These are phyloP conservation scores for Lates calcarifer DNA, from an alignment of 2,113 vertebrate species.

Conservation along the genomic window DNA sequence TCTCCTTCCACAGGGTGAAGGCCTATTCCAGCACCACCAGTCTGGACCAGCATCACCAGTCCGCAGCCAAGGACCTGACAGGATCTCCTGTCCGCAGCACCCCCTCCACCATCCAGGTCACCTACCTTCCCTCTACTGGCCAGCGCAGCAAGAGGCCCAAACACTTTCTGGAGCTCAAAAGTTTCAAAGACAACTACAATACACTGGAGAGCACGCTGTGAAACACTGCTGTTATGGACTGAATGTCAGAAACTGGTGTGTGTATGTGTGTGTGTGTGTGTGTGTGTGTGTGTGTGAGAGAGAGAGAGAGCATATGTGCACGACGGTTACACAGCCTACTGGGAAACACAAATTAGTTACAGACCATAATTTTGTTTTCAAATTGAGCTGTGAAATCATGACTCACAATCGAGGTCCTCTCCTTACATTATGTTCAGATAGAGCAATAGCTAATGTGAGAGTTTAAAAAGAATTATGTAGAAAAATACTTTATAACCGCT, in stretches of 20 bases:
- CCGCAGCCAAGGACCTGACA: conserved; percentile 94
- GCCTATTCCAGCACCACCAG: conserved; percentile 82
- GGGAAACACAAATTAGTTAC: neutral
- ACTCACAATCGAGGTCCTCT: neutral
- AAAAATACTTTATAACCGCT: neutral
- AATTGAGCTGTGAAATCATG: neutral
- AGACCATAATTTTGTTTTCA: neutral
- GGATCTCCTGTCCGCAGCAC: conserved; percentile 82
- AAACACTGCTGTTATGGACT: conserved; percentile 1
- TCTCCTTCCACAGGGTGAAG: conserved; percentile 75
- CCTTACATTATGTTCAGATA: neutral
- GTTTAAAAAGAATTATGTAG: neutral
- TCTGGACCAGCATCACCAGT: conserved; percentile 93
- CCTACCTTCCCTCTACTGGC: conserved; percentile 94
- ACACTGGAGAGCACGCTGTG: conserved; percentile 96
- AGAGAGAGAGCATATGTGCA: neutral
- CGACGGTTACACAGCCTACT: neutral
- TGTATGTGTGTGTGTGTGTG: conserved; percentile 6
- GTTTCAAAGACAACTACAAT: conserved; percentile 99
- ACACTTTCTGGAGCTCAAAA: conserved; percentile 97
- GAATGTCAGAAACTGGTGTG: neutral
- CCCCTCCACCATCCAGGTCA: conserved; percentile 95
- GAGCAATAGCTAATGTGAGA: neutral
- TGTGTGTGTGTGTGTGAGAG: conserved; percentile 1
- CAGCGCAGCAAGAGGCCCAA: conserved; percentile 98